Conservation (phyloP, 1,140 invertebrate species). For the Proales similis region DNA sequence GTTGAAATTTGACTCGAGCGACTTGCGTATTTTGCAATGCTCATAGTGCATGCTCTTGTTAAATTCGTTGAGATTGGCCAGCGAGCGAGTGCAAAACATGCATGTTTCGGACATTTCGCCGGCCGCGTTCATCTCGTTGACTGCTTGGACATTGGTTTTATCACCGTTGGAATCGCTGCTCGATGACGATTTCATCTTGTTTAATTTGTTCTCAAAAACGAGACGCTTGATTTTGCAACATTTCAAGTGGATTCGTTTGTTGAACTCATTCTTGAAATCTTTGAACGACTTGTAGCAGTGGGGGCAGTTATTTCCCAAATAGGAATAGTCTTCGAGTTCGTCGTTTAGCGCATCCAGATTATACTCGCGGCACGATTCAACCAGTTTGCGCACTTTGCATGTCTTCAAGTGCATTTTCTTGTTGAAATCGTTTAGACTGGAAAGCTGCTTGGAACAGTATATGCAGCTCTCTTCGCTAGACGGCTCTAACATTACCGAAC, state of each 20-base stretch:
- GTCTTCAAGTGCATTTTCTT: conserved; percentile 37
- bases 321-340: conserved; percentile 14
- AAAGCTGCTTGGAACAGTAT: conserved; percentile 25
- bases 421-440: conserved; percentile 15
- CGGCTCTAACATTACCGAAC: no score
- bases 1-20: conserved; percentile 6
- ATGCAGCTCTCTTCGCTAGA: conserved; percentile 29
- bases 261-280: conserved; percentile 33
- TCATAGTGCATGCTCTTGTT: conserved; percentile 31
- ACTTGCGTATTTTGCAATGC: conserved; percentile 29
- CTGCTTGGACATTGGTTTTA: no score
- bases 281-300: conserved; percentile 24
- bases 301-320: background rate
- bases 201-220: no score
- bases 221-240: conserved; percentile 33
- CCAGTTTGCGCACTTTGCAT: conserved; percentile 26
- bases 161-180: no score
- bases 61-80: conserved; percentile 15
- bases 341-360: background rate
- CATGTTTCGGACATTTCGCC: conserved; percentile 20
- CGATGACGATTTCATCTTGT: no score
- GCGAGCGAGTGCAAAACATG: conserved; percentile 17
- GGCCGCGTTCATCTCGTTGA: no score
- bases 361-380: background rate
- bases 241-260: conserved; percentile 32